Percentiles rank a stretch among this genome's conserved stretches.
phyloP scores from a whole-genome alignment of 2,888 invertebrate genomes.

The Agriopis marginaria region DNA sequence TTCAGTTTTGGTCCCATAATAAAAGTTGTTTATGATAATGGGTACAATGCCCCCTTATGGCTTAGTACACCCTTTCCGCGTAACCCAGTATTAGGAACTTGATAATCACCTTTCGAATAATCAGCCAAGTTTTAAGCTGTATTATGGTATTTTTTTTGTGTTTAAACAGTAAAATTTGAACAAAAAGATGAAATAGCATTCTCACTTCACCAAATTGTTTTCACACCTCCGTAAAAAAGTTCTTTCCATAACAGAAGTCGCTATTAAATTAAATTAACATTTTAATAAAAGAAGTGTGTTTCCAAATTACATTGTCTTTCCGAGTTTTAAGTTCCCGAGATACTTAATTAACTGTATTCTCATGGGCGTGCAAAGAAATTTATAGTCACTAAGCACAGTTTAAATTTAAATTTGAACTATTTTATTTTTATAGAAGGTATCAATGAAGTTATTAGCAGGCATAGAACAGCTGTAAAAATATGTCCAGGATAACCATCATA shows the following conservation, averaged over 20 bases:
- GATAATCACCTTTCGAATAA: too few species aligned
- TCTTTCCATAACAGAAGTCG: conserved; percentile 30
- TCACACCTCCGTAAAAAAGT: conserved; percentile 33
- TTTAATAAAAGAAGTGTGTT: conserved; percentile 40
- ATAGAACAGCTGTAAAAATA: not conserved
- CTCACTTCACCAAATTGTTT: conserved; percentile 29
- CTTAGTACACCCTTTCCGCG: too few species aligned
- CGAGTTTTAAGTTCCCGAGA: conserved; percentile 40
- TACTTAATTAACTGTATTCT: conserved; percentile 59
- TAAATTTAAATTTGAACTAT: conserved; percentile 40
- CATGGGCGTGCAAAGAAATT: conserved; percentile 50
- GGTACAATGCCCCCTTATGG: too few species aligned
- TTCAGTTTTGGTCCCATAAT: too few species aligned
- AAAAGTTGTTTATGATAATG: too few species aligned
- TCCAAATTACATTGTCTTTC: conserved; percentile 43
- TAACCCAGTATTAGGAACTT: too few species aligned
- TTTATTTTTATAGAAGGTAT: conserved; percentile 1
- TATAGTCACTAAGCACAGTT: conserved; percentile 54
- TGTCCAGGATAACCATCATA: not conserved
- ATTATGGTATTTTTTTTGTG: not conserved
- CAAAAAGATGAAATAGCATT: conserved; percentile 5
- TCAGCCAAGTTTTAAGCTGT: not conserved
- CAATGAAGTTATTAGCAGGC: conserved; percentile 9
- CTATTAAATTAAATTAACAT: conserved; percentile 38
- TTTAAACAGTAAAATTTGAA: not conserved